These are phyloP conservation scores for Zaprionus vittiger DNA, from an alignment of 1,140 invertebrate genomes.

Conservation along the genomic window DNA sequence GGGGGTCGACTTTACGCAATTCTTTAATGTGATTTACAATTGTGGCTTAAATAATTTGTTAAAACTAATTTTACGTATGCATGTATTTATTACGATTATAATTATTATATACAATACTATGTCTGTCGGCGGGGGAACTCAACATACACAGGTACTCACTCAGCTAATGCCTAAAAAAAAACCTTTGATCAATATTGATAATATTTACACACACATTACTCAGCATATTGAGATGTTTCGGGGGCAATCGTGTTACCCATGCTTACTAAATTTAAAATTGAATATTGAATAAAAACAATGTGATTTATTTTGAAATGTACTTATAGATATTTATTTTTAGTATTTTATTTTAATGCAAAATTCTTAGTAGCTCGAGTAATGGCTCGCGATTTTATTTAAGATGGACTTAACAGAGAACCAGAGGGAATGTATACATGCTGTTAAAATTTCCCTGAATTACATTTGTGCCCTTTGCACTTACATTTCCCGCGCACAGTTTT, in stretches of 20 bases:
- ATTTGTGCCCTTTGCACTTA: constrained; percentile 24
- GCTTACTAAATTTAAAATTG: constrained; percentile 70
- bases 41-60: constrained; percentile 74
- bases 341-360: not conserved
- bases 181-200: constrained; percentile 39
- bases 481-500: constrained; percentile 62
- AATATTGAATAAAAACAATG: constrained; percentile 69
- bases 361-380: not conserved
- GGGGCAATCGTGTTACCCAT: constrained; percentile 62
- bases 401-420: constrained; percentile 7
- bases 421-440: not conserved
- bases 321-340: not conserved
- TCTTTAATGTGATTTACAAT: constrained; percentile 72
- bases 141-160: constrained; percentile 24
- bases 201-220: constrained; percentile 30
- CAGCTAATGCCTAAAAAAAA: constrained; percentile 50
- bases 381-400: not conserved
- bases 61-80: constrained; percentile 48
- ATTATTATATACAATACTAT: not conserved
- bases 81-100: constrained; percentile 55
- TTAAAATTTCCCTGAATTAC: constrained; percentile 35
- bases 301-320: constrained; percentile 51
- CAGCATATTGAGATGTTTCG: constrained; percentile 46
- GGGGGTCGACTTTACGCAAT: constrained; percentile 36
- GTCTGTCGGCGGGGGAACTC: constrained; percentile 34